Conservation (phyloP, 2,113 vertebrate genomes). For the Megaptera novaeangliae region DNA sequence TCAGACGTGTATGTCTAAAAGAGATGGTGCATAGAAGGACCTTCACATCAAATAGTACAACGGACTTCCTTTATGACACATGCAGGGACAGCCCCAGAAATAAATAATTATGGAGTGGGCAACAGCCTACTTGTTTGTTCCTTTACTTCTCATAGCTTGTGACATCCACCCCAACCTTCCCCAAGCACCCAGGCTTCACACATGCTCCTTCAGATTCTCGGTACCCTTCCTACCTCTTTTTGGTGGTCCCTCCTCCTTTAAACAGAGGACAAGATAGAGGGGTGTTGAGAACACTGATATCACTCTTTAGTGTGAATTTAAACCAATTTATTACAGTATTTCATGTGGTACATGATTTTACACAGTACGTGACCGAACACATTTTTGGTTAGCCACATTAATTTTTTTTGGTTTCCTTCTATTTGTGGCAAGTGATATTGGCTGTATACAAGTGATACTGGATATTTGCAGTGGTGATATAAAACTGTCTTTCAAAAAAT, state of each 20-base stretch:
- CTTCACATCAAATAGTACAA: neutral
- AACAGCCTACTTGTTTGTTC: neutral
- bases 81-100: neutral
- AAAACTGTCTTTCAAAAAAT: neutral
- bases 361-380: neutral
- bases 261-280: neutral
- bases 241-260: neutral
- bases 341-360: neutral
- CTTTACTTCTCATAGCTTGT: neutral
- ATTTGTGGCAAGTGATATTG: neutral
- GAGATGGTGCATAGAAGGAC: neutral
- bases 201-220: neutral
- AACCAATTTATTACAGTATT: neutral
- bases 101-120: neutral
- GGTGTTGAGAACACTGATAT: neutral
- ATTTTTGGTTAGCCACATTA: neutral
- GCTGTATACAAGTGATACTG: neutral
- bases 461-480: neutral
- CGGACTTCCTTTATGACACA: neutral
- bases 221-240: neutral
- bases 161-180: neutral
- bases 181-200: neutral
- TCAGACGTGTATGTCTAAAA: constrained; percentile 9
- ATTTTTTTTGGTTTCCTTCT: neutral
- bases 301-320: neutral